phyloP scores from a whole-genome alignment of 2,888 invertebrate species.

The Tolmerus cingulatus region DNA sequence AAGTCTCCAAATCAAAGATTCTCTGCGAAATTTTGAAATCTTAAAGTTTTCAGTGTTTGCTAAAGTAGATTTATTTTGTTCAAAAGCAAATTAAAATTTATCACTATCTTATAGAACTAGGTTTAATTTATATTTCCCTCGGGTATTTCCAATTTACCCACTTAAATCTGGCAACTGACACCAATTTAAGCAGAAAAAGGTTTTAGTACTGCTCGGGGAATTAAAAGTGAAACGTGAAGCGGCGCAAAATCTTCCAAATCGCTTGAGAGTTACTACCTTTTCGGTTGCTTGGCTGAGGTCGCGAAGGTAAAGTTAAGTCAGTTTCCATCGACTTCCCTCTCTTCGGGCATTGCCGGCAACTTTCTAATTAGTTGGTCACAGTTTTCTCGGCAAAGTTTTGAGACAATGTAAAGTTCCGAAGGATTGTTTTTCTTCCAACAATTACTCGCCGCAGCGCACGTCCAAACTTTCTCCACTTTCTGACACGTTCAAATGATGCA shows the following conservation, averaged over 20 bases:
- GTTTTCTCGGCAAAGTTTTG: slow-evolving; percentile 22
- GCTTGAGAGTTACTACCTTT: neutral
- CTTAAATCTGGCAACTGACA: slow-evolving; percentile 8
- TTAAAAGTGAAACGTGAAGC: slow-evolving; percentile 24
- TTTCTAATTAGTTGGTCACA: slow-evolving; percentile 37
- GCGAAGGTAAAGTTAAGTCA: neutral
- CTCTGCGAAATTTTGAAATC: neutral
- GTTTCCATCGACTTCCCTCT: neutral
- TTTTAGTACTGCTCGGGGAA: neutral
- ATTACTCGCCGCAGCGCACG: slow-evolving; percentile 10
- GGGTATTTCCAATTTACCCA: slow-evolving; percentile 22
- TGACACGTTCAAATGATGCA: neutral
- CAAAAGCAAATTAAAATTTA: slow-evolving; percentile 10
- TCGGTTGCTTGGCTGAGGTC: neutral
- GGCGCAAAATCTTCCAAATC: neutral
- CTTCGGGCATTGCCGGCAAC: neutral
- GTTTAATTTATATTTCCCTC: slow-evolving; percentile 13
- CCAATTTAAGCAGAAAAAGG: slow-evolving; percentile 10
- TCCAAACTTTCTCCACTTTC: neutral
- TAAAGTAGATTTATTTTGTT: neutral
- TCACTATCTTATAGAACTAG: neutral
- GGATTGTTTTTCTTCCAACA: slow-evolving; percentile 30
- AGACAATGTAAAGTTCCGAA: slow-evolving; percentile 11
- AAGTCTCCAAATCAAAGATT: neutral
- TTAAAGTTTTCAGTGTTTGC: neutral